These are phyloP conservation scores for Drosophila kanapiae DNA, from an alignment of 1,140 invertebrate species.

Conservation along the genomic window DNA sequence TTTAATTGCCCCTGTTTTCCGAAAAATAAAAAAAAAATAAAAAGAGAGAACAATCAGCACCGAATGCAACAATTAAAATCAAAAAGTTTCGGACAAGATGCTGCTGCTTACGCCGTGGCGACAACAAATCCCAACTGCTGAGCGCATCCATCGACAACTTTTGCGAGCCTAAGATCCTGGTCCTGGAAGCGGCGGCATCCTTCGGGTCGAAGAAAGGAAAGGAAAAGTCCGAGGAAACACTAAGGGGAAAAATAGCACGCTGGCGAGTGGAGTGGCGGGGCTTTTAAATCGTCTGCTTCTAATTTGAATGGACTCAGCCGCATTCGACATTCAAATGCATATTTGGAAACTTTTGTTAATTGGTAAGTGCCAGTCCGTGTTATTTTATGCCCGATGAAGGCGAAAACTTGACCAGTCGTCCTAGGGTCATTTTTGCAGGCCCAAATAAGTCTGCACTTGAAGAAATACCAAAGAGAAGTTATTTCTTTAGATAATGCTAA, in stretches of 20 bases:
- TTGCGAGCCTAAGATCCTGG: constrained; percentile 34
- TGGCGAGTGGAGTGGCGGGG: constrained; percentile 45
- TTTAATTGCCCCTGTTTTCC: constrained; percentile 70
- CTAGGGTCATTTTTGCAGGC: neutral
- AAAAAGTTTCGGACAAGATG: constrained; percentile 77
- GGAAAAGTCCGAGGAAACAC: constrained; percentile 5
- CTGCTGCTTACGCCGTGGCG: constrained; percentile 63
- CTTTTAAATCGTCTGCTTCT: constrained; percentile 73
- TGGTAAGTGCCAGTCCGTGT: constrained; percentile 78
- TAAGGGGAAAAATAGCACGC: constrained; percentile 28
- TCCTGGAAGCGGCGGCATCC: constrained; percentile 6
- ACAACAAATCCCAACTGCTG: constrained; percentile 64
- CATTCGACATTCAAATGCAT: constrained; percentile 85
- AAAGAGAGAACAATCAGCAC: constrained; percentile 9
- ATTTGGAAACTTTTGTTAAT: constrained; percentile 85
- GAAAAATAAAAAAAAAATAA: neutral
- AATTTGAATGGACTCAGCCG: constrained; percentile 84
- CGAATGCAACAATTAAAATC: constrained; percentile 80
- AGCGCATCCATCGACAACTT: constrained; percentile 67
- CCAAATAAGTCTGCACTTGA: constrained; percentile 12
- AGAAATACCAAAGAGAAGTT: constrained; percentile 5
- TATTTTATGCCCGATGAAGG: constrained; percentile 49
- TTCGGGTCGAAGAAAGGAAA: constrained; percentile 2
- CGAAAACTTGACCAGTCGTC: constrained; percentile 48
- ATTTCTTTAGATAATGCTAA: neutral